Base-by-base conservation (phyloP, 2,113 vertebrate genomes). In the Lepus europaeus region DNA sequence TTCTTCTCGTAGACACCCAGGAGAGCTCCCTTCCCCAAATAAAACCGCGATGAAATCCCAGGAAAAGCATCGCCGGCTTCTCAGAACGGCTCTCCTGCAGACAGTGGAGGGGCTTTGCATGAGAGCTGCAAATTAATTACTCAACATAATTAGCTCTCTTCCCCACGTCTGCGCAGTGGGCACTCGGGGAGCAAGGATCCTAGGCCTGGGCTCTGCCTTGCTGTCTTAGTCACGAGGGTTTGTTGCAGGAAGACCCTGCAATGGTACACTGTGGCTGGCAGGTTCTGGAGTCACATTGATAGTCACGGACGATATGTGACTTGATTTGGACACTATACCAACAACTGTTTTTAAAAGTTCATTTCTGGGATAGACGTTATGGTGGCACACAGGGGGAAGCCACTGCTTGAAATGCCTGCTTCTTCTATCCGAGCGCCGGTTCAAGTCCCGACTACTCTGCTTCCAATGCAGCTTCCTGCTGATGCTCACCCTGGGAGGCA, bases 41-140 rank as follows among this genome's bases (percentile, higher is more conserved):
- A 96, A 92, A 97, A 72, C 45, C 53, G 4, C 59, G 76, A 87
- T 85, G 93, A 93, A 87, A 91, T 91, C 91, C 96, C 36, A 3
- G 97, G 84, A 87, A 93, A 68, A 95, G 72, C 91, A 25, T 70
- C 0, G 11, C 87, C 29, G 4, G 27, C 69, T 89, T 77, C 89
- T 94, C 80, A 1, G 63, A 87, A 93, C n/a, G 63, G 77, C 85
- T 87, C 85, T 81, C 89, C 84, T 3, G 29, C 82, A 79, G 89
- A 95, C 82, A 45, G 13, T 5, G 59, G 33, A 74, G 84, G 66
- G 23, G 5, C 80, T 77, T 53, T 20, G 25, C 61, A 59, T 61
- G 14, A 92, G 89, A 72, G 29, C 80, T 25, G 14, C 94, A 86
- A 88, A 95, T 97, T 96, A 97, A 97, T 97, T 94, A 94, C 2